Percentiles rank a stretch among this genome's conserved stretches.
Conservation (phyloP, 2,888 invertebrate genomes). For the Tupiocoris notatus region DNA sequence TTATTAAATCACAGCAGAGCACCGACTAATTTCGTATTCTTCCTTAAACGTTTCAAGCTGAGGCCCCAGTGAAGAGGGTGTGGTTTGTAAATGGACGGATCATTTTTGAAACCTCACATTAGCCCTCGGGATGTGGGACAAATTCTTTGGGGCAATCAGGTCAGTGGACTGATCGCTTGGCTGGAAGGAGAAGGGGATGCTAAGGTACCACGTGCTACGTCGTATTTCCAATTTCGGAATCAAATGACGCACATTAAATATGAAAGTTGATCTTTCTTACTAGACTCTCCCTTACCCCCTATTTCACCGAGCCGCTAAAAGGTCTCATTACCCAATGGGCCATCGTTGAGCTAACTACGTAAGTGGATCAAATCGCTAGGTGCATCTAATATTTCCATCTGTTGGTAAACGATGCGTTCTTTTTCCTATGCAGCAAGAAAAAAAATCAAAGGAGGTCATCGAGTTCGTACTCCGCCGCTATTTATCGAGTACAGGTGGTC, state of each 20-base stretch:
- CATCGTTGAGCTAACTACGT: background rate
- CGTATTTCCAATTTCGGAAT: background rate
- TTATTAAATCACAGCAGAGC: background rate
- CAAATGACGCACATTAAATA: constrained; percentile 26
- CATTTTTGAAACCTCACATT: background rate
- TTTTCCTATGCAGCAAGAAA: too few relatives aligned
- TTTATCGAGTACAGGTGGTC: too few relatives aligned
- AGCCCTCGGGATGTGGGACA: background rate
- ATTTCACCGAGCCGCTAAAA: background rate
- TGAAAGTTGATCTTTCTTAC: background rate
- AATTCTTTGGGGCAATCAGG: background rate
- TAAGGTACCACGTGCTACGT: constrained; percentile 22
- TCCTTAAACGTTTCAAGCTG: background rate
- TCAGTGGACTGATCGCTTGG: constrained; percentile 5
- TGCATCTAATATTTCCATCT: background rate
- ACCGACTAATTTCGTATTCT: background rate
- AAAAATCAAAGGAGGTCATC: too few relatives aligned
- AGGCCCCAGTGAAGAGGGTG: background rate
- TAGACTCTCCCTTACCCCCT: background rate
- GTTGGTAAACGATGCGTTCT: too few relatives aligned
- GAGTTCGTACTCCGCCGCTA: too few relatives aligned
- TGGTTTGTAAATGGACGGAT: background rate
- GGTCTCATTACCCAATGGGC: background rate
- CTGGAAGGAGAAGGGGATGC: background rate
- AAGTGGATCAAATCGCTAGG: background rate